Percentiles rank a stretch among this genome's conserved stretches.
Evolutionary conservation across 2,797 vertebrate species (phyloP).

Genomic region (Lophius americanus): DNA sequence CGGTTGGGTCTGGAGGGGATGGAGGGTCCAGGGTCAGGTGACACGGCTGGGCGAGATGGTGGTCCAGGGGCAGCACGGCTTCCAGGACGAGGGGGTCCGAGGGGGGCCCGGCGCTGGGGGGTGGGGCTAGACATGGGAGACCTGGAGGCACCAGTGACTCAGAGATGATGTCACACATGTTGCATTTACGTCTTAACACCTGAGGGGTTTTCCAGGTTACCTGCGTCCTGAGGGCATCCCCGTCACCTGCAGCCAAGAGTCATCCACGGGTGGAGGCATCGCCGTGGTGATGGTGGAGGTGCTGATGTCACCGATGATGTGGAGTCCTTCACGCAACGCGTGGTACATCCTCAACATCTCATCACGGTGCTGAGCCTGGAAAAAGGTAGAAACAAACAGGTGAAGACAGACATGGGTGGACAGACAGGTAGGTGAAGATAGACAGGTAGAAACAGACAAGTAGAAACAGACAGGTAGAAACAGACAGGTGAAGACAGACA

Average conservation of each 20-base stretch:
- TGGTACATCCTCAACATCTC: slow-evolving; percentile 97
- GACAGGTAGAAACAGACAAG: not conserved
- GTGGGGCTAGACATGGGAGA: slow-evolving; percentile 96
- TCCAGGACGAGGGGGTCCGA: slow-evolving; percentile 90
- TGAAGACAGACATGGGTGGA: not conserved
- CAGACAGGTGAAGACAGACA: not conserved
- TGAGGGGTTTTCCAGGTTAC: slow-evolving; percentile 64
- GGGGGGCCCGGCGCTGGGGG: slow-evolving; percentile 91
- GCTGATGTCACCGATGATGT: slow-evolving; percentile 96
- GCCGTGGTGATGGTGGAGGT: slow-evolving; percentile 91
- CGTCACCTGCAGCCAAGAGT: slow-evolving; percentile 97
- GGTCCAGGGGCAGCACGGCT: slow-evolving; percentile 87
- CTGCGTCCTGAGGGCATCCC: slow-evolving; percentile 92
- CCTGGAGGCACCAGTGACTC: slow-evolving; percentile 64
- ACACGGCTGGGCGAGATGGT: slow-evolving; percentile 91
- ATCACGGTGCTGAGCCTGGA: slow-evolving; percentile 87
- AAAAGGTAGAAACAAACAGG: not conserved
- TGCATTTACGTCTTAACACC: rapidly evolving
- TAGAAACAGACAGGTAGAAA: not conserved
- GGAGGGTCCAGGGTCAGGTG: slow-evolving; percentile 91
- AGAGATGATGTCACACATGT: not conserved
- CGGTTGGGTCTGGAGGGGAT: slow-evolving; percentile 94
- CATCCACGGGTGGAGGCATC: slow-evolving; percentile 94
- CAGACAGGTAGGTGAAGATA: not conserved
- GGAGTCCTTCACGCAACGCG: slow-evolving; percentile 90